phyloP scores from a whole-genome alignment of 2,113 vertebrate species.

The Phalacrocorax aristotelis region DNA sequence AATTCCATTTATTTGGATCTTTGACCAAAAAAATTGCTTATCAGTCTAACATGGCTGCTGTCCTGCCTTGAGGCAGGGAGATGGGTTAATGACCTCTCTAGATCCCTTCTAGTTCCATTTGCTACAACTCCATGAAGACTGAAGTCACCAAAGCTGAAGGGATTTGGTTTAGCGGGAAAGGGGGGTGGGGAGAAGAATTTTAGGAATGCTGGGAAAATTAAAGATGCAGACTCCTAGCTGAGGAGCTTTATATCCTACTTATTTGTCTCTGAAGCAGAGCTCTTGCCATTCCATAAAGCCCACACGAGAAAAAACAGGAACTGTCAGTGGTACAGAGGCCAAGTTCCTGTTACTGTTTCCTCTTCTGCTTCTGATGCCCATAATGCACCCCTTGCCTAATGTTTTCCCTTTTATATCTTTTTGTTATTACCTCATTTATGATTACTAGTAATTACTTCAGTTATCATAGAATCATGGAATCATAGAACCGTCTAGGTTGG shows the following conservation, averaged over 20 bases:
- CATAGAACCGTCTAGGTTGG: no score
- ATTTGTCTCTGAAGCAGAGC: slow-evolving; percentile 33
- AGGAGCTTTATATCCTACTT: background rate
- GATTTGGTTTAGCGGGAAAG: slow-evolving; percentile 46
- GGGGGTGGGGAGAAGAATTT: slow-evolving; percentile 66
- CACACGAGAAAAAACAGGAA: background rate
- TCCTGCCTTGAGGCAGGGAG: slow-evolving; percentile 54
- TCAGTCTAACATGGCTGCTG: background rate
- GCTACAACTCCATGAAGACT: slow-evolving; percentile 37
- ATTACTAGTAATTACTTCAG: background rate
- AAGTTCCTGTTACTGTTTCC: background rate
- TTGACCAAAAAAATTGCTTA: background rate
- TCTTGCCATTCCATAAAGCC: background rate
- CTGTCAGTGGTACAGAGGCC: rapidly evolving
- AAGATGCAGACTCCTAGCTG: slow-evolving; percentile 24
- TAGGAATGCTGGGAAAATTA: slow-evolving; percentile 62
- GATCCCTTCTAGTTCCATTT: slow-evolving; percentile 60
- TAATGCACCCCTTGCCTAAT: background rate
- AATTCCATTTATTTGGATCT: background rate
- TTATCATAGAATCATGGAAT: background rate
- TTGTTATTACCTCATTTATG: background rate
- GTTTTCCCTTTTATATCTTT: background rate
- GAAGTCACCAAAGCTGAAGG: slow-evolving; percentile 52
- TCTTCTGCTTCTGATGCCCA: background rate
- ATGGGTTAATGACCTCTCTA: slow-evolving; percentile 64